Percentiles rank a stretch among this genome's conserved stretches.
Conservation (phyloP, 2,113 vertebrate species). For the Chascanopsetta lugubris region DNA sequence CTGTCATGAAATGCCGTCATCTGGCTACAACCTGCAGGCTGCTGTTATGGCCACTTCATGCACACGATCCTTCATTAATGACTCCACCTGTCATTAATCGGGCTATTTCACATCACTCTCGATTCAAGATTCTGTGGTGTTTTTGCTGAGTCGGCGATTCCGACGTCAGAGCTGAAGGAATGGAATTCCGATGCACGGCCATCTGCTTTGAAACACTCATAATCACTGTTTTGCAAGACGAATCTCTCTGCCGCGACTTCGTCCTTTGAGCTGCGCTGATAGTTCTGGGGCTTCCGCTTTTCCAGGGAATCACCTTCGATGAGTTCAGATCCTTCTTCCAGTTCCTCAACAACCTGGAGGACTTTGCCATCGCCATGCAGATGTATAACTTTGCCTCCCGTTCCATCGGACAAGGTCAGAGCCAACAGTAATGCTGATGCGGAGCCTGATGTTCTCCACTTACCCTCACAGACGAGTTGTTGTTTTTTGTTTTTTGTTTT, state of each 20-base stretch:
- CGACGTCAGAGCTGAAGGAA: slow-evolving; percentile 18
- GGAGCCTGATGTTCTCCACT: neutral
- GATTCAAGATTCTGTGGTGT: neutral
- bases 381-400: slow-evolving; percentile 99
- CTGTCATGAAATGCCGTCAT: too few species aligned
- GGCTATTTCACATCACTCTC: neutral
- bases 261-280: neutral
- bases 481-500: neutral
- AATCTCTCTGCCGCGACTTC: neutral
- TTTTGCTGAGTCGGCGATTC: neutral
- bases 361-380: slow-evolving; percentile 98
- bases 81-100: slow-evolving; percentile 40
- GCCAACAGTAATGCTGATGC: too few species aligned
- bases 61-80: slow-evolving; percentile 35
- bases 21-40: slow-evolving; percentile 28
- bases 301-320: slow-evolving; percentile 97
- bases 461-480: neutral
- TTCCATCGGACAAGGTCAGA: slow-evolving; percentile 94
- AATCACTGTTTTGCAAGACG: neutral
- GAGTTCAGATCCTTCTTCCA: slow-evolving; percentile 99
- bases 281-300: slow-evolving; percentile 21
- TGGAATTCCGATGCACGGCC: slow-evolving; percentile 21
- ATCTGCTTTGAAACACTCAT: slow-evolving; percentile 13
- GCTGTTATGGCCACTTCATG: neutral
- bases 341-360: slow-evolving; percentile 98